These are phyloP conservation scores for Corvus moneduloides DNA, from an alignment of 2,113 vertebrate species.

Conservation along the genomic window DNA sequence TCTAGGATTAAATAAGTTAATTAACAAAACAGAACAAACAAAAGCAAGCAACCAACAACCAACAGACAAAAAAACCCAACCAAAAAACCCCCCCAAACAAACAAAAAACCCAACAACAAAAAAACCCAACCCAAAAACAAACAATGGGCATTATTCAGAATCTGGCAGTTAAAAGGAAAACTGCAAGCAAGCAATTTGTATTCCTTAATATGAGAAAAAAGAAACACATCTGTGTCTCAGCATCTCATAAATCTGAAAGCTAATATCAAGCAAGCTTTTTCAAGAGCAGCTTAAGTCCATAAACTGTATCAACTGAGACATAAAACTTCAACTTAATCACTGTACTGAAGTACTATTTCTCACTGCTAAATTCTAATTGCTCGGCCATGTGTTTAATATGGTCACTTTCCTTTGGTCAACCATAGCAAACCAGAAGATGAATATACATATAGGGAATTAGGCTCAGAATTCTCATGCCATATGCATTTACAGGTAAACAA, in stretches of 20 bases:
- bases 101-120: too few relatives aligned
- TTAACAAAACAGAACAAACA: background rate
- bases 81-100: background rate
- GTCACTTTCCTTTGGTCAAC: background rate
- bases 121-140: too few relatives aligned
- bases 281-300: background rate
- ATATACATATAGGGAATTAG: background rate
- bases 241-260: background rate
- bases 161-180: background rate
- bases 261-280: background rate
- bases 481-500: background rate
- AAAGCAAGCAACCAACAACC: background rate
- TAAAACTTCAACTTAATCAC: background rate
- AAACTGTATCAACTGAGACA: background rate
- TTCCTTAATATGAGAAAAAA: background rate
- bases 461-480: background rate
- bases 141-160: background rate
- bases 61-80: too few relatives aligned
- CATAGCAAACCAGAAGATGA: background rate
- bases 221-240: background rate
- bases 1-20: background rate
- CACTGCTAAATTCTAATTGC: background rate
- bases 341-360: background rate
- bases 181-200: background rate
- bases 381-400: background rate